A percentile compares a stretch with the other conserved stretches of the same genome.
Evolutionary conservation across 2,888 invertebrate genomes (phyloP).

Genomic region (Drosophila antonietae): DNA sequence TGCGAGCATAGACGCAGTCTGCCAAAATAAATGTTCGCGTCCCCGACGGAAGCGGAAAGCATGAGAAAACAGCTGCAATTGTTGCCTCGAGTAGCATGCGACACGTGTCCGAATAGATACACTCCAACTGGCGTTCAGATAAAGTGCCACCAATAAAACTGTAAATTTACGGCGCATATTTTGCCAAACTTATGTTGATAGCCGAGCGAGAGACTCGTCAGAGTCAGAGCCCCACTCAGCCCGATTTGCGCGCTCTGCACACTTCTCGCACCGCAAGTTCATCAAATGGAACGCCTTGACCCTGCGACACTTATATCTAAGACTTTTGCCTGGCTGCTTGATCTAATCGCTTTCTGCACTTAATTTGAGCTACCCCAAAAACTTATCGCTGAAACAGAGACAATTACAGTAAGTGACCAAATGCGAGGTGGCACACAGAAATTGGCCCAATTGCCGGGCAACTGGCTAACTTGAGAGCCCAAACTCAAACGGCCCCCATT

Average conservation of each 20-base stretch:
- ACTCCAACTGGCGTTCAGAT: constrained; percentile 39
- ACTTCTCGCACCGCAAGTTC: constrained; percentile 36
- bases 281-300: constrained; percentile 65
- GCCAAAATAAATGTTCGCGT: constrained; percentile 60
- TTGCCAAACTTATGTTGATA: constrained; percentile 65
- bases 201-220: constrained; percentile 11
- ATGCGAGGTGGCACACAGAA: constrained; percentile 48
- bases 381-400: constrained; percentile 51
- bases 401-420: constrained; percentile 74
- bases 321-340: constrained; percentile 10
- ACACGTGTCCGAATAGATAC: constrained; percentile 65
- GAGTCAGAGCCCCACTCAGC: background rate
- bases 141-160: constrained; percentile 61
- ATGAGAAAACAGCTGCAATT: constrained; percentile 46
- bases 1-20: constrained; percentile 50
- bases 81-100: constrained; percentile 56
- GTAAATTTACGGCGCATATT: constrained; percentile 65
- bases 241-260: background rate
- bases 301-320: constrained; percentile 31
- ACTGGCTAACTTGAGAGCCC: constrained; percentile 13
- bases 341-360: constrained; percentile 73
- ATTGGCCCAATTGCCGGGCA: constrained; percentile 39
- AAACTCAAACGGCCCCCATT: background rate
- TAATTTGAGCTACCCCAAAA: constrained; percentile 58
- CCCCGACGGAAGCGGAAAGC: constrained; percentile 19